phyloP scores from a whole-genome alignment of 2,113 vertebrate species.

The Ginglymostoma cirratum region DNA sequence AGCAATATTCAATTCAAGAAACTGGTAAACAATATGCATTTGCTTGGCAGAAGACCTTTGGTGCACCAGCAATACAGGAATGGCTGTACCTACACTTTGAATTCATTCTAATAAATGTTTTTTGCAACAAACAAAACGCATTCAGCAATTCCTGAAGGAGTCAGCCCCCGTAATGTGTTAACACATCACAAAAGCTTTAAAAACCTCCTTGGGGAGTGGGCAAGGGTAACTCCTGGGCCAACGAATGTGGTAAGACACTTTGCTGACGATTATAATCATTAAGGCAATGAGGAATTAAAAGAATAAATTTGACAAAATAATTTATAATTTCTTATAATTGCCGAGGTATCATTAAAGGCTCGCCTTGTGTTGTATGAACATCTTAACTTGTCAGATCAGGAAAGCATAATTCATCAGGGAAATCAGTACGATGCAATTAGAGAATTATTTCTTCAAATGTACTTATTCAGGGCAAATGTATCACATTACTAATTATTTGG shows the following conservation, averaged over 20 bases:
- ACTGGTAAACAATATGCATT: neutral
- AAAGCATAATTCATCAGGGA: conserved; percentile 30
- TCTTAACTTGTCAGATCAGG: conserved; percentile 19
- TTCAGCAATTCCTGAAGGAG: neutral
- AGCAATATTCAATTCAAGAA: neutral
- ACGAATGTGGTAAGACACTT: neutral
- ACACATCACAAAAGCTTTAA: neutral
- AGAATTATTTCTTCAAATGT: conserved; percentile 33
- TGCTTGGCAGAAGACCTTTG: neutral
- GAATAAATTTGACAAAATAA: neutral
- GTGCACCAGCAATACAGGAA: neutral
- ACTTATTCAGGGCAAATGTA: neutral
- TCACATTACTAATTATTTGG: conserved; percentile 32
- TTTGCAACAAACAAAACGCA: neutral
- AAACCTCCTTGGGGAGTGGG: neutral
- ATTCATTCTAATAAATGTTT: neutral
- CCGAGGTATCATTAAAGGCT: neutral
- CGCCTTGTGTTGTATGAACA: neutral
- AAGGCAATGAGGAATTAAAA: conserved; percentile 19
- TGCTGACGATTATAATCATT: neutral
- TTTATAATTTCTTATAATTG: conserved; percentile 26
- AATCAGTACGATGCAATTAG: conserved; percentile 17
- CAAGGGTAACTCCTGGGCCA: neutral
- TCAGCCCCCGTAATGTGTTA: neutral
- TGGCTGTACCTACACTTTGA: neutral